Evolutionary conservation across 2,797 vertebrate genomes (phyloP).

Genomic region (Peromyscus melanophrys): DNA sequence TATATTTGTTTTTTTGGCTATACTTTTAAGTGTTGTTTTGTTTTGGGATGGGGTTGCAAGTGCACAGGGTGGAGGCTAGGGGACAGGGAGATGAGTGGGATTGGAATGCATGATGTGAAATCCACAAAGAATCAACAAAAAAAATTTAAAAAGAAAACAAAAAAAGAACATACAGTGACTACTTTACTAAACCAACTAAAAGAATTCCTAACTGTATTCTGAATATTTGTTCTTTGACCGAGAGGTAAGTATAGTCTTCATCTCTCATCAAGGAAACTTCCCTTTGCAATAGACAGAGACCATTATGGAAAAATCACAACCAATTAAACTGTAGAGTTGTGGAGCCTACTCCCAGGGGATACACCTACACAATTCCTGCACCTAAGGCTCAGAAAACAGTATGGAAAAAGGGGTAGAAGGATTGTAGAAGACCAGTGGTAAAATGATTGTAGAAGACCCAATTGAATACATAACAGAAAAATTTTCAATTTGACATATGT

Average conservation of each 20-base stretch:
- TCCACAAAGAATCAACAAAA: no score
- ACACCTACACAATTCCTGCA: not conserved
- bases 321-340: no score
- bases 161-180: not conserved
- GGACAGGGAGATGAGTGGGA: no score
- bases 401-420: not conserved
- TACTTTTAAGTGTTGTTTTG: no score
- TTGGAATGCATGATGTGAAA: no score
- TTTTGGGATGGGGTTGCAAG: no score
- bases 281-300: no score
- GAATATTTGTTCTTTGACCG: not conserved
- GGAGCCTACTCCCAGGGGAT: no score
- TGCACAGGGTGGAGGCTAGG: no score
- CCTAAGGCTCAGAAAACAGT: not conserved
- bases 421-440: not conserved
- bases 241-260: not conserved
- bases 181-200: not conserved
- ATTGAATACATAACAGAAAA: not conserved
- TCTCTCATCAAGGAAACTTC: not conserved
- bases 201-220: not conserved
- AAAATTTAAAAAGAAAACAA: no score
- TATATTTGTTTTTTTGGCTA: no score
- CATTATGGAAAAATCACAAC: no score
- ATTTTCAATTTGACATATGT: not conserved
- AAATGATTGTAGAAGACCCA: not conserved